Conservation (phyloP, 1,140 invertebrate genomes). For the Mamestra configurata region DNA sequence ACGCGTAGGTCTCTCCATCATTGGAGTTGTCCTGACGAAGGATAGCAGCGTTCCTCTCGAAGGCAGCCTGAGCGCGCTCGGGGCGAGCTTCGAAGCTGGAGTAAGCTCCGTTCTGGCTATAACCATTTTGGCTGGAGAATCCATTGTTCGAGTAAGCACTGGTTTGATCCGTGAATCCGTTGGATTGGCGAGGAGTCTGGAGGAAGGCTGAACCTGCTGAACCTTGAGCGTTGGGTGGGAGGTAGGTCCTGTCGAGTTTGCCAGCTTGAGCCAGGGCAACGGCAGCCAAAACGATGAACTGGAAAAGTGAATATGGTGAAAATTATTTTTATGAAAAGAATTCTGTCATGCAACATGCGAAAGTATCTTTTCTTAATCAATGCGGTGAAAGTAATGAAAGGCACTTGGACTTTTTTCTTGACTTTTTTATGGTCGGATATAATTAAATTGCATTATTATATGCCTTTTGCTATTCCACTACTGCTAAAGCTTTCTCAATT, state of each 20-base stretch:
- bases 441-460: too few species aligned
- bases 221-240: slow-evolving; percentile 88
- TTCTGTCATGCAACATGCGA: too few species aligned
- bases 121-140: slow-evolving; percentile 23
- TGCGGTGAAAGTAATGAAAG: too few species aligned
- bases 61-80: slow-evolving; percentile 74
- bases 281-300: slow-evolving; percentile 73
- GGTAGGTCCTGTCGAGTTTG: slow-evolving; percentile 89
- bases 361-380: too few species aligned
- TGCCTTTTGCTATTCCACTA: too few species aligned
- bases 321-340: too few species aligned
- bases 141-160: slow-evolving; percentile 25
- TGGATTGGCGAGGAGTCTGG: slow-evolving; percentile 64
- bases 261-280: slow-evolving; percentile 67
- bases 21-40: slow-evolving; percentile 66
- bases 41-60: slow-evolving; percentile 79
- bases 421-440: background rate
- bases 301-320: slow-evolving; percentile 65
- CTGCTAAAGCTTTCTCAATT: too few species aligned
- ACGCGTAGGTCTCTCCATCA: slow-evolving; percentile 76
- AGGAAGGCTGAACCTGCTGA: slow-evolving; percentile 85
- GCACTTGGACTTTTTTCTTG: background rate
- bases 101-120: slow-evolving; percentile 37
- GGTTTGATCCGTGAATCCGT: slow-evolving; percentile 9
- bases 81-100: slow-evolving; percentile 52